Evolutionary conservation across 2,113 vertebrate species (phyloP).

Genomic region (Candoia aspera): DNA sequence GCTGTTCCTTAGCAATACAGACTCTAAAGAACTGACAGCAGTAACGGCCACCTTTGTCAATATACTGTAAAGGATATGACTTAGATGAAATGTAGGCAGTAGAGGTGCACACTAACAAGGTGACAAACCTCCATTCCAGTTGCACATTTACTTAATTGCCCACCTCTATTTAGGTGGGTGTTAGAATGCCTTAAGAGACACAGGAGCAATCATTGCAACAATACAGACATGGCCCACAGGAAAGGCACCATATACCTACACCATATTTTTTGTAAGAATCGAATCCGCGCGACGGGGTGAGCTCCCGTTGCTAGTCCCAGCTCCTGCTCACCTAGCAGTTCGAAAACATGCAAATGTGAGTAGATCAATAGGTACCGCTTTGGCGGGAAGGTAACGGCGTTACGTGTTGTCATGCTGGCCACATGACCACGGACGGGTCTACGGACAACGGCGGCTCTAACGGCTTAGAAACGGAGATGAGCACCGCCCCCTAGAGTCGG

Average conservation of each 20-base stretch:
- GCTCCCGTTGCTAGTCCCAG: too few species aligned
- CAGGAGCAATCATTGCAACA: not conserved
- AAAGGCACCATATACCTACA: not conserved
- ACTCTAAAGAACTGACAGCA: not conserved
- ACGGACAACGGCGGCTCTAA: too few species aligned
- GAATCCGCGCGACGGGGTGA: too few species aligned
- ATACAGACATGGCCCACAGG: not conserved
- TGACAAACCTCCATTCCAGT: not conserved
- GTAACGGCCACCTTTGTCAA: conserved; percentile 20
- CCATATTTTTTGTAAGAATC: not conserved
- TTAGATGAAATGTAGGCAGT: conserved; percentile 1
- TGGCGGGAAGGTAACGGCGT: too few species aligned
- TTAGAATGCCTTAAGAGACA: not conserved
- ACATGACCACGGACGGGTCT: too few species aligned
- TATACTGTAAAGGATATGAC: not conserved
- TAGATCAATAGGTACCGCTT: too few species aligned
- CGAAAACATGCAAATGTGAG: too few species aligned
- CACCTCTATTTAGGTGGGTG: not conserved
- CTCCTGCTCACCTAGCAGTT: too few species aligned
- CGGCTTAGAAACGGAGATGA: too few species aligned
- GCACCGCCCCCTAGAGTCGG: too few species aligned
- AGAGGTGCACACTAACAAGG: conserved; percentile 3
- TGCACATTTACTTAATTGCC: not conserved
- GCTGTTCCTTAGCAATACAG: not conserved
- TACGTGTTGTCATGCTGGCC: too few species aligned